A percentile compares a stretch with the other conserved stretches of the same genome.
Evolutionary conservation across 2,888 invertebrate species (phyloP).

Genomic region (Trichopria drosophilae): DNA sequence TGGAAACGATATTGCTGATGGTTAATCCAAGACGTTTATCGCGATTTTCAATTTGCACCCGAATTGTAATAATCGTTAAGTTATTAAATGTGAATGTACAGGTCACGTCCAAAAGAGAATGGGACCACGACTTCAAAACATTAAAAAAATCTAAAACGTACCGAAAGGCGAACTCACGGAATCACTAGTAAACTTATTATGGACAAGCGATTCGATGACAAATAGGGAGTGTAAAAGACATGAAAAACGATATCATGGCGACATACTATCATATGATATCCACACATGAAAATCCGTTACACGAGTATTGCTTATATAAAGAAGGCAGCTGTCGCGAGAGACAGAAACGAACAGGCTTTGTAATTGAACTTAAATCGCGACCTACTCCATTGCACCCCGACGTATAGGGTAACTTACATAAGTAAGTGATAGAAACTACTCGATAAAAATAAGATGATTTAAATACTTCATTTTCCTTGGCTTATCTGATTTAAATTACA

Average conservation of each 20-base stretch:
- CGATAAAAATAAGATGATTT: too few relatives aligned
- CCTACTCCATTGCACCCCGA: constrained; percentile 13
- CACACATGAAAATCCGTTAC: constrained; percentile 7
- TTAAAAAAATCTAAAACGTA: constrained; percentile 11
- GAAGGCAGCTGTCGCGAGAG: constrained; percentile 32
- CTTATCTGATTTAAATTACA: too few relatives aligned
- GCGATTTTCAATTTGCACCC: constrained; percentile 20
- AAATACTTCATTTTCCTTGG: too few relatives aligned
- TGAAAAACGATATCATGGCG: constrained; percentile 9
- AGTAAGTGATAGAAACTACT: too few relatives aligned
- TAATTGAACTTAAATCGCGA: too few relatives aligned
- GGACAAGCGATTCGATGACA: constrained; percentile 36
- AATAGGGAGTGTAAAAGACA: constrained; percentile 25
- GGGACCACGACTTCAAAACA: constrained; percentile 11
- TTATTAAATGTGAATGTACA: constrained; percentile 14
- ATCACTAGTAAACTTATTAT: constrained; percentile 18
- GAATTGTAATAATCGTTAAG: constrained; percentile 1
- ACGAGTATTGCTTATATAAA: constrained; percentile 11
- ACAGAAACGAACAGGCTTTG: too few relatives aligned
- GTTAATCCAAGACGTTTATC: constrained; percentile 33
- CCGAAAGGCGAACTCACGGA: constrained; percentile 6
- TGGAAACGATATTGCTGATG: constrained; percentile 33
- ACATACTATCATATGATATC: constrained; percentile 17
- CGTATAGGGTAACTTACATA: too few relatives aligned
- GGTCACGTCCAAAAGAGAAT: constrained; percentile 17